These are phyloP conservation scores for Masnerella sp. DNA, from an alignment of 2,888 invertebrate species.

Conservation along the genomic window DNA sequence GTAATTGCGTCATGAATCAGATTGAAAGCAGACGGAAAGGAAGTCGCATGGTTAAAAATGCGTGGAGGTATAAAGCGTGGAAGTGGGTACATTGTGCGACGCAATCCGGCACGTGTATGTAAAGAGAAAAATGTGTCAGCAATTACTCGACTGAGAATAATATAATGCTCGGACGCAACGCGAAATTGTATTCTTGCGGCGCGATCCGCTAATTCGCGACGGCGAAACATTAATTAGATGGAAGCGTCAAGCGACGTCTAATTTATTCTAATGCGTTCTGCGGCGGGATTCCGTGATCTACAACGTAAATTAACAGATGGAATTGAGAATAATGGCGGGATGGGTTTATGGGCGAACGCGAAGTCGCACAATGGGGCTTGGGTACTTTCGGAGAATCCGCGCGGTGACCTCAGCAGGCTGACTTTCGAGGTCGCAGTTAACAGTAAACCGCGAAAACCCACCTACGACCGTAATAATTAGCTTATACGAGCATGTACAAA, in stretches of 20 bases:
- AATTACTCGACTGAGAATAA: too few species aligned
- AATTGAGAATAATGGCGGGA: slow-evolving; percentile 13
- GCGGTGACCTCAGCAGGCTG: slow-evolving; percentile 69
- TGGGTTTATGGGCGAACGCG: slow-evolving; percentile 24
- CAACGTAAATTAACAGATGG: background rate
- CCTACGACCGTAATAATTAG: slow-evolving; percentile 62
- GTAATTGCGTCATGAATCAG: background rate
- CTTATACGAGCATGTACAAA: slow-evolving; percentile 47
- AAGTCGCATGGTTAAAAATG: background rate
- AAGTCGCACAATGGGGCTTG: slow-evolving; percentile 20
- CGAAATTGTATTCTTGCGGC: too few species aligned
- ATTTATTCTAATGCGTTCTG: too few species aligned
- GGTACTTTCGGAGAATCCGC: slow-evolving; percentile 61
- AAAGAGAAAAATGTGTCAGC: too few species aligned
- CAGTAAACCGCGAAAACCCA: slow-evolving; percentile 64
- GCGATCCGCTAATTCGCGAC: too few species aligned
- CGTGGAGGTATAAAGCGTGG: background rate
- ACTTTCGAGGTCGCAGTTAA: slow-evolving; percentile 70
- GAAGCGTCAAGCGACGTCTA: too few species aligned
- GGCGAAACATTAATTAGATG: too few species aligned
- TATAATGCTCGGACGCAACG: too few species aligned
- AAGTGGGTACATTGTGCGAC: background rate
- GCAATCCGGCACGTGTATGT: too few species aligned
- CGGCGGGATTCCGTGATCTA: background rate
- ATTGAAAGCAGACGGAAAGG: background rate